Evolutionary conservation across 2,888 invertebrate species (phyloP), one percentile per base, ranked within the genome.

Genomic region (Eilema caniola): DNA sequence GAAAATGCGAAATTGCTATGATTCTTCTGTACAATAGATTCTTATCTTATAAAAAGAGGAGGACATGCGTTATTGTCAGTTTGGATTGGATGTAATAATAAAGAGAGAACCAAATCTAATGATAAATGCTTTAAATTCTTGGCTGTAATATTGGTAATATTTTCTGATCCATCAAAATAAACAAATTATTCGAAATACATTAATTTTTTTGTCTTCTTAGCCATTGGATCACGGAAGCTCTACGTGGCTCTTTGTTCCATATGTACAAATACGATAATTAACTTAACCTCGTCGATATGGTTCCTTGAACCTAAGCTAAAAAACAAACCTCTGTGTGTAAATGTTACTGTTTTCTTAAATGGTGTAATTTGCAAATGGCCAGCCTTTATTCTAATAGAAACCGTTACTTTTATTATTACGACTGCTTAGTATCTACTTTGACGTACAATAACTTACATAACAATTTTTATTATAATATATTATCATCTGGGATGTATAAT

Each of bases 281-380:
- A 76, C 73, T 69, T 76, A 72, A 73, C 71, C 72, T 73, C 67
- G 64, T 66, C 73, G 76, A 81, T 81, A 75, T 79, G 78, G 75
- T 79, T 79, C 78, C 70, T 74, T 81, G 79, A 78, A 78, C 74
- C 53, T 69, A 20, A 66, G 67, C 73, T 66, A 73, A 80, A 79
- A 75, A 72, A 57, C 61, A 16, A 60, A 57, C n/a, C 61, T 72
- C 67, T 73, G 59, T 62, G 74, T 78, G 67, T 73, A 62, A 70
- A 70, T 74, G 71, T 68, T 67, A 72, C 69, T 62, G 69, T 76
- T 77, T 70, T 71, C 72, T 65, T 75, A 76, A 79, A 76, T 75
- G 66, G 62, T 73, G 76, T 75, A 76, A 81, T 77, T 75, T 73
- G 72, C 75, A 74, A 79, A 78, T 76, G 72, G 73, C 62, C 67